Evolutionary conservation across 2,797 vertebrate species (phyloP), one percentile per base, ranked within the genome.

Genomic region (Enteromius afrohamiltoni): DNA sequence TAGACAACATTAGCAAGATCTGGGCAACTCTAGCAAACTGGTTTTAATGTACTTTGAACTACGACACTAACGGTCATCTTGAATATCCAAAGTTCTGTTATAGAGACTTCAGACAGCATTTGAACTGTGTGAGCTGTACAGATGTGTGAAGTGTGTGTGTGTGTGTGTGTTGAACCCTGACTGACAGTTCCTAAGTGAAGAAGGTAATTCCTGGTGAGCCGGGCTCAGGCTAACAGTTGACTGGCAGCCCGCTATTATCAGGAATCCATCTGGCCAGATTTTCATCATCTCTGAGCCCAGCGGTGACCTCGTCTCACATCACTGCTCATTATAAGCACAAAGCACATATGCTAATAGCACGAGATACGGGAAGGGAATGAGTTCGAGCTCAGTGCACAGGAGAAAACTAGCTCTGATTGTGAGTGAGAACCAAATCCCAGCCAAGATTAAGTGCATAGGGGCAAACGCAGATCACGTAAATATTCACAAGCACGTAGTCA

Each of bases 281-380:
- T 79, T 69, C 53, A 65, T 80, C 65, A 70, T 79, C 77, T 80
- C 31, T 65, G 62, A 84, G 74, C n/a, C 40, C 5, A 71, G 69
- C 6, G 8, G 79, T 75, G 65, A 75, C 65, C 31, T 77, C 60
- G 2, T 71, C 37, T 77, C 26, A 34, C 53, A 78, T 82, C 42
- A 11, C 45, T 79, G 76, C 84, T 88, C 85, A 75, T 87, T 84
- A 88, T 42, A 40, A 40, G 62, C 70, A 62, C 53, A 80, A 71
- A 83, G 71, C 55, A 19, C 69, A 71, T 69, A 86, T 84, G 78
- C 78, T 83, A 85, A 84, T 80, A 40, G 75, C 10, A 23, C 47
- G 13, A 78, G n/a, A 34, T 29, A 65, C 53, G 31, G 60, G 73
- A 26, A 7, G 70, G 23, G 79, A 82, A 85, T 83, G 74, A 77